These are phyloP conservation scores for Amphilophus citrinellus DNA, from an alignment of 2,113 vertebrate genomes.

Conservation along the genomic window DNA sequence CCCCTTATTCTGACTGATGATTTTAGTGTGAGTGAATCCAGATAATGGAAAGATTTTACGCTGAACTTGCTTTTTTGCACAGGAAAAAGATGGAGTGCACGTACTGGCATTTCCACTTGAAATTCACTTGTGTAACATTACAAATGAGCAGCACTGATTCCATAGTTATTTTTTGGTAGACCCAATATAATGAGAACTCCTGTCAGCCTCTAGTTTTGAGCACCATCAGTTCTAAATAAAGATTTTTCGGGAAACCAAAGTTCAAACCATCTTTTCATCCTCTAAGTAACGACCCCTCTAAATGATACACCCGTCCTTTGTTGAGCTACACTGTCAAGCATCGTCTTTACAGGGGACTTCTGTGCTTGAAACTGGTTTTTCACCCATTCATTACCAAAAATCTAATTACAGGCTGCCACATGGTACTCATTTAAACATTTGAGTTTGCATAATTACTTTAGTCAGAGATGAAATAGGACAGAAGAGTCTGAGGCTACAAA, in stretches of 20 bases:
- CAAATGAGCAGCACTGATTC: background rate
- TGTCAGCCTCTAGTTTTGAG: background rate
- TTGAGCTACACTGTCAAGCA: background rate
- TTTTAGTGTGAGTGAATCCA: background rate
- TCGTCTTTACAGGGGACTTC: constrained; percentile 24
- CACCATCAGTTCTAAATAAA: background rate
- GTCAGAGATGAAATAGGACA: constrained; percentile 45
- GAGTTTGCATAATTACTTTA: constrained; percentile 57
- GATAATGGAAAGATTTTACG: background rate
- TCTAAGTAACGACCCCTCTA: background rate
- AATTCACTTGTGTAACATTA: background rate
- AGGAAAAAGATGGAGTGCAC: background rate
- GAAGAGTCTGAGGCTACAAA: constrained; percentile 29
- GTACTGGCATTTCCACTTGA: background rate
- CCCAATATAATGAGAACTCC: background rate
- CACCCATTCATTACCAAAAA: constrained; percentile 74
- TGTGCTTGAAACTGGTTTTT: constrained; percentile 45
- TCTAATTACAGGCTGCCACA: constrained; percentile 73
- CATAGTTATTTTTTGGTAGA: background rate
- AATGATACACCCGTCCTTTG: constrained; percentile 3
- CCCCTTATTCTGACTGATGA: background rate
- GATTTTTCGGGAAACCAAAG: background rate
- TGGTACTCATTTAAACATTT: constrained; percentile 54
- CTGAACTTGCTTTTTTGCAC: background rate
- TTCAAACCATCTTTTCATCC: constrained; percentile 15